Percentiles rank a stretch among this genome's conserved stretches.
These are phyloP conservation scores for Atlantisia rogersi DNA, from an alignment of 2,113 vertebrate genomes.

Conservation along the genomic window DNA sequence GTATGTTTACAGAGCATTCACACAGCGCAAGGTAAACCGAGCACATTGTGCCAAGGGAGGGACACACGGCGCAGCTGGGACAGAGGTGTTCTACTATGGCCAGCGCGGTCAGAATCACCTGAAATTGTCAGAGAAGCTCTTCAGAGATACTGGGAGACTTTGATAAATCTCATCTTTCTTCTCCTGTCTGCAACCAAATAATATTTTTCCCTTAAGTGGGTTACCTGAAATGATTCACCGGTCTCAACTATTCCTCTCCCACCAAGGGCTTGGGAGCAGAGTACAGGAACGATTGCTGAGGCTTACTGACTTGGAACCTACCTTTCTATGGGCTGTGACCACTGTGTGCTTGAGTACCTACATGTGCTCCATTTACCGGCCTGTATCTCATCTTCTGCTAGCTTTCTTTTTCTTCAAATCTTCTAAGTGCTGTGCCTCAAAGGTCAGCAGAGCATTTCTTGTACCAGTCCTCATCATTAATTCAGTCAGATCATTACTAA, in stretches of 20 bases:
- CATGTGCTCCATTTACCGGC: neutral
- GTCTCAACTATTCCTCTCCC: neutral
- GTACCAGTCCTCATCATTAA: neutral
- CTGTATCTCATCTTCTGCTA: neutral
- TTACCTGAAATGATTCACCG: neutral
- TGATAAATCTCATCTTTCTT: neutral
- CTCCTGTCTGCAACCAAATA: neutral
- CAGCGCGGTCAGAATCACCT: rapidly evolving
- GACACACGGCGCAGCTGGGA: neutral
- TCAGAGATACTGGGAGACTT: neutral
- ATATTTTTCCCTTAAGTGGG: neutral
- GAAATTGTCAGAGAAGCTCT: neutral
- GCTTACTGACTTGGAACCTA: neutral
- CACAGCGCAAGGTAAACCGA: constrained; percentile 1
- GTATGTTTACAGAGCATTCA: neutral
- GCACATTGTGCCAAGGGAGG: neutral
- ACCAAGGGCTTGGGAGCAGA: neutral
- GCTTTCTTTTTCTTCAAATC: neutral
- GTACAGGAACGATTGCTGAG: rapidly evolving
- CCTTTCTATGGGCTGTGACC: neutral
- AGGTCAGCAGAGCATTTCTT: neutral
- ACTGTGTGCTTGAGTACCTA: neutral
- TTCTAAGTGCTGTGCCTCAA: neutral
- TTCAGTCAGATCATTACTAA: neutral
- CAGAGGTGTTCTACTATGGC: neutral